Percentiles rank a stretch among this genome's conserved stretches.
These are phyloP conservation scores for Deilephila porcellus DNA, from an alignment of 2,888 invertebrate genomes.

Conservation along the genomic window DNA sequence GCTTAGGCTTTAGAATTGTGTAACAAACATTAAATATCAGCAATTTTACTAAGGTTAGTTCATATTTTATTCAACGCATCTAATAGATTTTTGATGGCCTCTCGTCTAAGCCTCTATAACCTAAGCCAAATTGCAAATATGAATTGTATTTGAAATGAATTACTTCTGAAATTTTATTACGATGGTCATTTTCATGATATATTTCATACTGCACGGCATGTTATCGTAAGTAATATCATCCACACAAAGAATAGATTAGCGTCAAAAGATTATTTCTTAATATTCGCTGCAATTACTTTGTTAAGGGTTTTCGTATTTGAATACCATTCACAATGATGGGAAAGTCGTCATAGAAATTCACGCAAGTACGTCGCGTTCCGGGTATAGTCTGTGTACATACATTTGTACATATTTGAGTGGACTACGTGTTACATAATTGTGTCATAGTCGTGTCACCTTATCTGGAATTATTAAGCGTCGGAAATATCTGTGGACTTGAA, in stretches of 20 bases:
- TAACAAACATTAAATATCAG: neutral
- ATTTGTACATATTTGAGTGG: too few relatives aligned
- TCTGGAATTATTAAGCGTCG: too few relatives aligned
- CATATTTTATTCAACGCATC: slow-evolving; percentile 19
- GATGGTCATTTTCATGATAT: neutral
- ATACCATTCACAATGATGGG: too few relatives aligned
- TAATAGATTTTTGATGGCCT: slow-evolving; percentile 17
- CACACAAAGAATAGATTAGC: too few relatives aligned
- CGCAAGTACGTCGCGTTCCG: too few relatives aligned
- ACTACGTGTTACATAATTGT: too few relatives aligned
- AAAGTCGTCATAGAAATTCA: too few relatives aligned
- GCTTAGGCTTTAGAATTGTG: neutral
- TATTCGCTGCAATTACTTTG: too few relatives aligned
- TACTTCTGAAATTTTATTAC: neutral
- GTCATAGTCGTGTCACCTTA: too few relatives aligned
- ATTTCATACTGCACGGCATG: neutral
- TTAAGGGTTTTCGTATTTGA: too few relatives aligned
- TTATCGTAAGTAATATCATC: neutral
- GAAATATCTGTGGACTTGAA: too few relatives aligned
- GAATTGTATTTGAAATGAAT: neutral
- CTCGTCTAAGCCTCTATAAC: neutral
- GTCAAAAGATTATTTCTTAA: neutral
- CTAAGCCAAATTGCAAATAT: neutral
- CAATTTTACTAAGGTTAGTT: neutral
- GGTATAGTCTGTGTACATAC: too few relatives aligned